A percentile compares a stretch with the other conserved stretches of the same genome.
phyloP scores from a whole-genome alignment of 2,113 vertebrate species.

The Gallinago media region DNA sequence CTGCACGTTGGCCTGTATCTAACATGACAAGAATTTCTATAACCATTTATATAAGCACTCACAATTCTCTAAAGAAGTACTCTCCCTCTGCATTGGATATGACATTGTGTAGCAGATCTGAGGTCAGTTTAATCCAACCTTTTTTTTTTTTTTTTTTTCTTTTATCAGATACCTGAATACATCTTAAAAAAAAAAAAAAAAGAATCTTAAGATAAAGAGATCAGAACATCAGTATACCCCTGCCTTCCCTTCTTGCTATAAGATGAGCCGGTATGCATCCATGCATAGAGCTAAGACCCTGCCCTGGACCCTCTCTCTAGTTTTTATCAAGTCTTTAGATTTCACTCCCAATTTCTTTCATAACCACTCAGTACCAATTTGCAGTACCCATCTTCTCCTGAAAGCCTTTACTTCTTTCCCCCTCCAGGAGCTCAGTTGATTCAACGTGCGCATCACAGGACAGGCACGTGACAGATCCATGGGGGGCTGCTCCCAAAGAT shows the following conservation, averaged over 20 bases:
- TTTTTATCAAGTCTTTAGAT: neutral
- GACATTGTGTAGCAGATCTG: neutral
- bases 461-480: accelerated
- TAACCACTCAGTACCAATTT: neutral
- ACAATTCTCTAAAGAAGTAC: neutral
- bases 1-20: neutral
- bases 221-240: accelerated
- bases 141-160: neutral
- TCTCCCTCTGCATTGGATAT: neutral
- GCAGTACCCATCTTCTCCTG: neutral
- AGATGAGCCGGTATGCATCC: neutral
- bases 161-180: neutral
- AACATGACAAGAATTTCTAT: neutral
- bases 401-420: neutral
- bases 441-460: accelerated
- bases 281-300: neutral
- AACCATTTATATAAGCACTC: neutral
- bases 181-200: neutral
- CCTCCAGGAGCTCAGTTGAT: neutral
- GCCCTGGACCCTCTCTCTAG: neutral
- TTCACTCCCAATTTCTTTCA: neutral
- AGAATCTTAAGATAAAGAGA: neutral
- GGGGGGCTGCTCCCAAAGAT: neutral
- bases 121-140: neutral
- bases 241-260: neutral